Evolutionary conservation across 2,797 vertebrate genomes (phyloP), one percentile per base, ranked within the genome.

Genomic region (Phalloptychus januarius): DNA sequence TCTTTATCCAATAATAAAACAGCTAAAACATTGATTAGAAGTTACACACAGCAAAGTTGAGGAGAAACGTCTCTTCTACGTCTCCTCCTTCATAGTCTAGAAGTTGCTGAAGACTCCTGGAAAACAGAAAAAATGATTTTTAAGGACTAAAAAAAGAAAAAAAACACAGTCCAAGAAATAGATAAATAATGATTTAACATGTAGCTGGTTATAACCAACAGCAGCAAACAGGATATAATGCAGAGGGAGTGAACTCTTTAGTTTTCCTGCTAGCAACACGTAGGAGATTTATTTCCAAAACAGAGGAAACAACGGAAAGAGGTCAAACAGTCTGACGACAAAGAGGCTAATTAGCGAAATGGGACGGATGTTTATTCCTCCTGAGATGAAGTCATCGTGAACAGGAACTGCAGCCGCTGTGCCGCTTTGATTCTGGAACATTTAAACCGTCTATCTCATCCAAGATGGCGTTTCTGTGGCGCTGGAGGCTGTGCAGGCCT

Each of bases 61-160:
- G 97, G 90, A 98, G 97, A 94, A 99, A 99, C 0, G 87, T 94
- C 52, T 99, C 98, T 91, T 99, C 97, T 20, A 99, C 89, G 46
- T 99, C 97, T 58, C 95, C 94, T 4, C 95, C 97, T 0, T 97
- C 95, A 70, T 98, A 97, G 93, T 98, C 98, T 75, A 99, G 84
- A 88, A 99, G 97, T 70, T 99, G 96, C 76, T 99, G 97, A 75
- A 99, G 96, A 94, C 98, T 98, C 95, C 98, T 99, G 79, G 56
- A 82, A 73, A 2, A 71, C 78, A 18, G 31, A 76, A 36, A 46
- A n/a, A 58, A n/a, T 45, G 42, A 20, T 25, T 20, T 20, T 36
- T 11, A 54, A 46, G 3, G 23, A n/a, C 28, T 20, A 42, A 12
- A 2, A 44, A 0, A 31, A 3, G 67, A 69, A 58, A 63, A 75